Evolutionary conservation across 2,888 invertebrate species (phyloP), one percentile per base, ranked within the genome.

Genomic region (Acleris cristana): DNA sequence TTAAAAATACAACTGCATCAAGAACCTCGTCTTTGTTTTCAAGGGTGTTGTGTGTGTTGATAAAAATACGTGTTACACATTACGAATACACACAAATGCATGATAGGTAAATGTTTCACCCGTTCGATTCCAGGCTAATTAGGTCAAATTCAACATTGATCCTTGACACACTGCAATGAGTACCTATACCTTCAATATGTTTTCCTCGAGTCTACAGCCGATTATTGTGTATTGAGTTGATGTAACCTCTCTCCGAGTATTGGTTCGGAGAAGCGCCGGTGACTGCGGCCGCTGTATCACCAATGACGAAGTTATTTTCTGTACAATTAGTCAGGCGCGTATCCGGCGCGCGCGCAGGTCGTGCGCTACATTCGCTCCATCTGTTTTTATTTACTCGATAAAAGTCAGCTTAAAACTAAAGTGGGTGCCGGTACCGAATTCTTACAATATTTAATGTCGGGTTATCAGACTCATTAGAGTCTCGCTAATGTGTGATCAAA

Each of bases 271-370:
- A 91, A 91, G 82, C 80, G 83, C 84, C 85, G 86, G 84, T 89
- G 91, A 89, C 90, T 84, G 81, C 77, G 76, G 78, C 72, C 80
- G 81, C 76, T 89, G 90, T 90, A 89, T 91, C 90, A 90, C 85
- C 77, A 84, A 89, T 91, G 90, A 89, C 90, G 86, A 86, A 90
- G 90, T 90, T 92, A 92, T 92, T 92, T 92, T 92, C 91, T 92
- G 92, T 87, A 81, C 85, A 82, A 89, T 92, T 92, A 92, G 92
- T 92, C 92, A 92, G 90, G 81, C 90, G 85, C 84, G 89, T 89
- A 91, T 90, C 90, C 91, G 91, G 85, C 88, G 88, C 88, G 80
- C 70, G 81, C 82, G 83, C 84, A 86, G 78, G 82, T 79, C 84
- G 81, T 80, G 85, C 76, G 72, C 65, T 74, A 72, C 75, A 73